These are phyloP conservation scores for Chamaea fasciata DNA, from an alignment of 2,113 vertebrate genomes.

Conservation along the genomic window DNA sequence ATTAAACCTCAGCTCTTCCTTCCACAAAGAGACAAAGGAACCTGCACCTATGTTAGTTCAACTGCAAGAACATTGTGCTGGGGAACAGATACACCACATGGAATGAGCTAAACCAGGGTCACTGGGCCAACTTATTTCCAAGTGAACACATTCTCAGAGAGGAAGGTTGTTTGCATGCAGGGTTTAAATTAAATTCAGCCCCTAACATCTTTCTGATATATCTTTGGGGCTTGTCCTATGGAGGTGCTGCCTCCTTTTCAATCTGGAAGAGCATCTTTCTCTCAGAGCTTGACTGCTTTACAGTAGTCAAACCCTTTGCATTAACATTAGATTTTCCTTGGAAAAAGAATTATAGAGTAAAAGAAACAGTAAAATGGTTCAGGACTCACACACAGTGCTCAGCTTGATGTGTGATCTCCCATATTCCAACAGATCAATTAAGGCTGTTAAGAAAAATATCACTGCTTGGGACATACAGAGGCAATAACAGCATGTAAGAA, in stretches of 20 bases:
- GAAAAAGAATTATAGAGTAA: neutral
- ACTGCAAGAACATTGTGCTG: neutral
- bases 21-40: neutral
- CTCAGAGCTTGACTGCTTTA: fast-evolving
- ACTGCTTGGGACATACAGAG: neutral
- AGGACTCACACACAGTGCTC: neutral
- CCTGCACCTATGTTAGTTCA: neutral
- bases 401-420: neutral
- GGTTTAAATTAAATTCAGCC: neutral
- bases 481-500: neutral
- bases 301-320: neutral
- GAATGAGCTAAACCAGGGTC: neutral
- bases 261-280: neutral
- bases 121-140: neutral
- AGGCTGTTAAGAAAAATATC: neutral
- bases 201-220: neutral
- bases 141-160: neutral
- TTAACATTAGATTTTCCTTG: neutral
- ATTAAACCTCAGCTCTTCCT: neutral
- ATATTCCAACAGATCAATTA: neutral
- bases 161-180: neutral
- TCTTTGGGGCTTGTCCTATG: neutral
- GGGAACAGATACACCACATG: neutral
- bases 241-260: neutral
- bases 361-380: neutral